Conservation (phyloP, 2,797 vertebrate genomes). For the Cirrhinus molitorella region DNA sequence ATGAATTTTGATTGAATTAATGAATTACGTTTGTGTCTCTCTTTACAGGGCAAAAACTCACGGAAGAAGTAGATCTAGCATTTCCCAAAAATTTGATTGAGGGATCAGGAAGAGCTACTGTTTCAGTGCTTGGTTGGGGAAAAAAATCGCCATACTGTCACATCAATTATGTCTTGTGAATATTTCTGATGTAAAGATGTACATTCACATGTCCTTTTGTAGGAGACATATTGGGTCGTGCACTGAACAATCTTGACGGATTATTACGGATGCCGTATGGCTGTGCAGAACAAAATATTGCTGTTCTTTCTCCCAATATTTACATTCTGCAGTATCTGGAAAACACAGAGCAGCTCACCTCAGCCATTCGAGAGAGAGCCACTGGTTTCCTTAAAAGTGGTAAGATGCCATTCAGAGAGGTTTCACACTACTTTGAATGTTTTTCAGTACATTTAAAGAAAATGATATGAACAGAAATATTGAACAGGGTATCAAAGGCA, state of each 20-base stretch:
- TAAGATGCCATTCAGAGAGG: slow-evolving; percentile 62
- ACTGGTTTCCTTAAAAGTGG: slow-evolving; percentile 74
- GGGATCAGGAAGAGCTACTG: slow-evolving; percentile 43
- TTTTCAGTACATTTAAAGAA: not conserved
- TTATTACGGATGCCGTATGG: slow-evolving; percentile 82
- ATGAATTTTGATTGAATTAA: not conserved
- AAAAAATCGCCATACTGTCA: not conserved
- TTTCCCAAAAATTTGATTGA: slow-evolving; percentile 4
- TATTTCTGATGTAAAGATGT: slow-evolving; percentile 7
- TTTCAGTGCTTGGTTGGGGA: slow-evolving; percentile 36
- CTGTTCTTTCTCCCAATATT: slow-evolving; percentile 81
- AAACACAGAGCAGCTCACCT: slow-evolving; percentile 78
- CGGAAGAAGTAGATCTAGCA: not conserved
- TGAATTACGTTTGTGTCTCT: not conserved
- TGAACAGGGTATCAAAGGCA: slow-evolving; percentile 83
- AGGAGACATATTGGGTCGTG: slow-evolving; percentile 84
- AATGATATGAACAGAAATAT: not conserved
- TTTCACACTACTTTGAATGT: not conserved
- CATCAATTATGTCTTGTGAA: not conserved
- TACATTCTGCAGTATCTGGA: slow-evolving; percentile 82
- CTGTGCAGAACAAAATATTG: slow-evolving; percentile 70
- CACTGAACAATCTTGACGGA: slow-evolving; percentile 78
- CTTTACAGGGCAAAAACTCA: slow-evolving; percentile 58
- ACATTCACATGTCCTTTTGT: slow-evolving; percentile 1
- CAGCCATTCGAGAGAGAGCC: slow-evolving; percentile 42